Base-by-base conservation (phyloP, 2,888 invertebrate species). In the Pilophorus perplexus region DNA sequence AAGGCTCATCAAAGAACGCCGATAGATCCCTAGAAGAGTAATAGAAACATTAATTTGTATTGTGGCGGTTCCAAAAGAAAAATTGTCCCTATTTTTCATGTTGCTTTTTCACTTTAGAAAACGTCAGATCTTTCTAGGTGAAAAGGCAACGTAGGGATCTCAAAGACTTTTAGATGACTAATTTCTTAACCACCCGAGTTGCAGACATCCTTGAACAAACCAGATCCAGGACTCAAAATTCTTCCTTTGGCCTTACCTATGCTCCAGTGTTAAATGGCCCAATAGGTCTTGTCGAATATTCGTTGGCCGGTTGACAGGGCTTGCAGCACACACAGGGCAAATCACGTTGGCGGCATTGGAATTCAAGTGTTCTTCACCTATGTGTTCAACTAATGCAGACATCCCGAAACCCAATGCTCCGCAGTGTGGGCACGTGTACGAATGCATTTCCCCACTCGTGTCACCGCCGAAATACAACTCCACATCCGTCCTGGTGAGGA, bases 391-490 rank as follows among this genome's bases (percentile, higher is more conserved):
- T 69, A 98, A 83, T 55, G 90, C 86, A 42, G 87, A 83, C 79
- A 96, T 93, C 68, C 93, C 94, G 78, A 92, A 93, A 62, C 98
- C 98, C 90, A 94, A 91, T 75, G 88, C 86, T 75, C 92, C 91
- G 80, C 97, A 98, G 79, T 92, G 93, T 52, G 98, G 97, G 81
- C 98, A 98, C 72, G 96, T 94, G 79, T 93, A 93, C 71, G 95
- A 90, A 79, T 93, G 93, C 78, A 93, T 90, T 76, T 94, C 95
- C 73, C 90, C 83, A 75, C 90, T 87, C 80, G 96, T 96, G 70
- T 95, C 95, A 70, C 93, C 93, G 82, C 94, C 97, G 79, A 90
- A 94, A 16, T 59, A 42, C 73, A 95, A 80, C 80, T 95, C 95
- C 83, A 91, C 93, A 81, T 97, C 97, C 79, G 90, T 86, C 80